Base-by-base conservation (phyloP, 2,797 vertebrate genomes). In the Sciurus vulgaris region DNA sequence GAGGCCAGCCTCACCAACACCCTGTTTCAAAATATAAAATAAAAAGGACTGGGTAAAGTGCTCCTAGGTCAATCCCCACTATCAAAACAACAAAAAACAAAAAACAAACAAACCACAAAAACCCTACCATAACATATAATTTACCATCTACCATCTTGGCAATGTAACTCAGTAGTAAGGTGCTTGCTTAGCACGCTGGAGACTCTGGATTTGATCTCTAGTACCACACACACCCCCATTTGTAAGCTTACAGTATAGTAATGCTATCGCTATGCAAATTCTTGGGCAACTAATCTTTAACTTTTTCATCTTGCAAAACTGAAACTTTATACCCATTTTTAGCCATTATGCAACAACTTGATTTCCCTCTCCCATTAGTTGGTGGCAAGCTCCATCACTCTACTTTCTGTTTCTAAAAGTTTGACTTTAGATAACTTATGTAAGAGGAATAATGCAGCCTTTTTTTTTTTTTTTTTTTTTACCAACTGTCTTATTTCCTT, bases 301-400 rank as follows among this genome's bases (percentile, higher is more conserved):
- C 17, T 65, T 78, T 81, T 73, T 73, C 30, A 63, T 72, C n/a
- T 59, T 79, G 51, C 24, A 83, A 72, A 96, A 77, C 61, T 70
- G 54, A 73, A 87, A 77, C 61, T 87, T n/a, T 18, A 22, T 26
- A 14, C 0, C 49, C 33, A 20, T 1, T 49, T n/a, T 10, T 33
- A 26, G 13, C 35, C 33, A 59, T 33, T 69, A n/a, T 13, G n/a
- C 51, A 82, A 67, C 59, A 86, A 35, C 8, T 28, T 33, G 11
- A 11, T 1, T 14, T 44, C 47, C 30, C 28, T n/a, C 61, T 24
- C 18, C 18, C 5, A 0, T 4, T 3, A 86, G n/a, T 1, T 33
- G 18, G 38, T 41, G 61, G 41, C 14, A 54, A 82, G 20, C 13
- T 54, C 38, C n/a, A 76, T 89, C 4, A 41, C 67, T 94, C 41